Evolutionary conservation across 2,888 invertebrate species (phyloP).

Genomic region (Liposcelis brunnea): DNA sequence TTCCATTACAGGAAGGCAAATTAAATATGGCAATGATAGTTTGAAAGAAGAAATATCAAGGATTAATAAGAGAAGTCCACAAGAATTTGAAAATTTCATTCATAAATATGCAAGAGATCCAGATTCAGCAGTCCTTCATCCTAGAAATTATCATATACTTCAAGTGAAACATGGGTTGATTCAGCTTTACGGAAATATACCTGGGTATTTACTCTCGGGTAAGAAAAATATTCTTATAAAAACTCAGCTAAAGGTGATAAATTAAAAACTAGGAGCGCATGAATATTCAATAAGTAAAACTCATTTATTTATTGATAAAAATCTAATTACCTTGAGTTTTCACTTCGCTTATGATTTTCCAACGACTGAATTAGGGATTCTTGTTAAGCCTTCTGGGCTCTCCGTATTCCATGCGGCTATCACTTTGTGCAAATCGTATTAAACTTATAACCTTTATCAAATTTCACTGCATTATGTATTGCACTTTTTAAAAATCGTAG

Average conservation of each 20-base stretch:
- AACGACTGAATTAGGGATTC: no score
- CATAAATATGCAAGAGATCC: slow-evolving; percentile 29
- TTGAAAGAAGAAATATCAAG: slow-evolving; percentile 39
- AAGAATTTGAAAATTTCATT: slow-evolving; percentile 42
- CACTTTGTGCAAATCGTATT: no score
- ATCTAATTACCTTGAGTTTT: background rate
- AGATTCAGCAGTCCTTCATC: slow-evolving; percentile 38
- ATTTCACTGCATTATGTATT: no score
- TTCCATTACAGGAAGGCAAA: slow-evolving; percentile 36
- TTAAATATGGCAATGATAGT: slow-evolving; percentile 42
- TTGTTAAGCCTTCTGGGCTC: no score
- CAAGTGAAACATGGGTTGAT: slow-evolving; percentile 50
- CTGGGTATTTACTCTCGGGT: slow-evolving; percentile 39
- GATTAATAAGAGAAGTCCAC: slow-evolving; percentile 34
- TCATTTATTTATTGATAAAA: background rate
- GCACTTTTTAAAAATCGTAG: no score
- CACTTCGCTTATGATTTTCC: background rate
- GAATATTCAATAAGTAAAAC: no score
- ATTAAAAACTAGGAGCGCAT: background rate
- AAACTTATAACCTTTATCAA: no score
- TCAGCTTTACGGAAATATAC: slow-evolving; percentile 47
- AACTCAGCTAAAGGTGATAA: no score
- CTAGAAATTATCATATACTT: slow-evolving; percentile 45
- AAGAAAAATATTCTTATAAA: slow-evolving; percentile 15
- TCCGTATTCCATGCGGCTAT: no score